Evolutionary conservation across 1,140 invertebrate genomes (phyloP).

Genomic region (Platyscapa corneri): DNA sequence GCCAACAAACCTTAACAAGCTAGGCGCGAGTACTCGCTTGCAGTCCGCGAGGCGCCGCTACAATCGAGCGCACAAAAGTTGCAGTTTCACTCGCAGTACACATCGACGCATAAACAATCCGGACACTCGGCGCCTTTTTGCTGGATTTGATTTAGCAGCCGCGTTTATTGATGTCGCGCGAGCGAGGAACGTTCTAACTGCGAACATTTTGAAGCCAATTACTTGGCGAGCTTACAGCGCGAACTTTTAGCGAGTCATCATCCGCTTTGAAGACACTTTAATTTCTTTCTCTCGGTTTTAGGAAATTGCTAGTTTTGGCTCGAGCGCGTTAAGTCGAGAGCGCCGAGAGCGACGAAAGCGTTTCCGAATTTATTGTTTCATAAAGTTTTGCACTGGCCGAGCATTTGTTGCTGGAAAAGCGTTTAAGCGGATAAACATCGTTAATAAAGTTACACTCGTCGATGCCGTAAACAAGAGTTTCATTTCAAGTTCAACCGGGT

Average conservation of each 20-base stretch:
- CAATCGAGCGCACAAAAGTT: neutral
- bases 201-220: neutral
- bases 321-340: too few species aligned
- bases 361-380: neutral
- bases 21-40: conserved; percentile 13
- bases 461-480: too few species aligned
- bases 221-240: neutral
- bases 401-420: too few species aligned
- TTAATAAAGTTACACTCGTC: too few species aligned
- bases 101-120: conserved; percentile 24
- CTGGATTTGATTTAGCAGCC: neutral
- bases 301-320: neutral
- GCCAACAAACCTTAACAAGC: conserved; percentile 30
- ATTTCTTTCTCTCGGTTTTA: neutral
- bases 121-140: neutral
- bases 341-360: neutral
- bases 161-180: neutral
- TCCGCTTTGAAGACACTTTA: neutral
- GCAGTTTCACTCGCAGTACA: neutral
- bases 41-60: neutral
- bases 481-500: too few species aligned
- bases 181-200: neutral
- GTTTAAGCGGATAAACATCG: too few species aligned
- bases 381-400: too few species aligned
- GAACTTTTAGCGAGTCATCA: neutral